Conservation (phyloP, 2,888 invertebrate genomes). For the Digitonthophagus gazella region DNA sequence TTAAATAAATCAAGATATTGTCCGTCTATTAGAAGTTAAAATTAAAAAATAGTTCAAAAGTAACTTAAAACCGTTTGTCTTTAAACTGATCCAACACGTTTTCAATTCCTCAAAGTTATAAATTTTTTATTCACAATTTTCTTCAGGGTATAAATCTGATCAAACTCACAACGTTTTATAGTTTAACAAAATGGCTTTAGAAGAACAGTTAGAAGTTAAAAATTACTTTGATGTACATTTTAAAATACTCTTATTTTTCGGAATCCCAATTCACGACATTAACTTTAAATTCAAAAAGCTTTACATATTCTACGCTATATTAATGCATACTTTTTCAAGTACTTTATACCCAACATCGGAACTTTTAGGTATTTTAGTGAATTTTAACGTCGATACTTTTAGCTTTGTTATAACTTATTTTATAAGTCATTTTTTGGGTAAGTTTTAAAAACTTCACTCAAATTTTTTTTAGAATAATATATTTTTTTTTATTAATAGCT, state of each 20-base stretch:
- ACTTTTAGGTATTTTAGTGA: background rate
- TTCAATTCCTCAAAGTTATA: no score
- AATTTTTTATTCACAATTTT: background rate
- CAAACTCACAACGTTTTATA: background rate
- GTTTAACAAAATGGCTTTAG: background rate
- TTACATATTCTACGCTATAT: constrained; percentile 13
- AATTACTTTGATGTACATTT: constrained; percentile 20
- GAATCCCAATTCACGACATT: constrained; percentile 9
- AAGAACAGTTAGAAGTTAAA: background rate
- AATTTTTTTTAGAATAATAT: background rate
- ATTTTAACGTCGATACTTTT: constrained; percentile 15
- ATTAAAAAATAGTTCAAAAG: no score
- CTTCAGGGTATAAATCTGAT: background rate
- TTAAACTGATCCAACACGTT: no score
- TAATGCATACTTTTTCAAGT: constrained; percentile 7
- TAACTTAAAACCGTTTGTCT: no score
- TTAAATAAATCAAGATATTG: no score
- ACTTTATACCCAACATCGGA: constrained; percentile 5
- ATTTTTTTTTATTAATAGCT: constrained; percentile 13
- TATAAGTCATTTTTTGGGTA: constrained; percentile 17
- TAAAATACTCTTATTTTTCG: constrained; percentile 12
- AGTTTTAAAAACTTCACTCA: background rate
- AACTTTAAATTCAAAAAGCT: background rate
- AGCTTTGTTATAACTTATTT: constrained; percentile 19
- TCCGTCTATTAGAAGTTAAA: no score